These are phyloP conservation scores for Telmatochromis brachygnathus DNA, from an alignment of 2,113 vertebrate genomes.

Conservation along the genomic window DNA sequence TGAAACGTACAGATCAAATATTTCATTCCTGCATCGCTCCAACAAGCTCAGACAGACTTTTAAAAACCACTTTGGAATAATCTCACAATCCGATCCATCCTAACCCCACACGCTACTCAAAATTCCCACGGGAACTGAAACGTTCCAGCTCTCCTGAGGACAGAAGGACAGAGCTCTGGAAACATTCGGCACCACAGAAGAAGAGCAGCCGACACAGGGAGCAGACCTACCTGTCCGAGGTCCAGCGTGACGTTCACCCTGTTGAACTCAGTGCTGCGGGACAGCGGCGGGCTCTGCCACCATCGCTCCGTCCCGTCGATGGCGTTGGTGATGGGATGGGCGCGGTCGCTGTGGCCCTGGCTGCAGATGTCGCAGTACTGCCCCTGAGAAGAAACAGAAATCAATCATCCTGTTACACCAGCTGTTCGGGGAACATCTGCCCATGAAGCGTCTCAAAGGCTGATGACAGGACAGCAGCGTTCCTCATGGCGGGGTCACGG, in stretches of 20 bases:
- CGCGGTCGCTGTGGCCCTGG: conserved; percentile 78
- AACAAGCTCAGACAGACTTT: background rate
- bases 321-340: conserved; percentile 89
- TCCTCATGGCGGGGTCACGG: background rate
- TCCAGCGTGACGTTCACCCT: conserved; percentile 94
- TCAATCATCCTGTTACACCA: background rate
- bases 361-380: conserved; percentile 96
- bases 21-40: background rate
- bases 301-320: conserved; percentile 95
- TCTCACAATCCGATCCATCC: background rate
- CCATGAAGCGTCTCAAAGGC: background rate
- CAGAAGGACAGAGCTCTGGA: background rate
- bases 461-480: background rate
- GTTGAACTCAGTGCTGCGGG: conserved; percentile 86
- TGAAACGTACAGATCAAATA: background rate
- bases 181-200: background rate
- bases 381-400: conserved; percentile 68
- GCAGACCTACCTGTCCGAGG: conserved; percentile 85
- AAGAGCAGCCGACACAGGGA: background rate
- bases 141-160: background rate
- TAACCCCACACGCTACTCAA: background rate
- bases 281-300: conserved; percentile 98
- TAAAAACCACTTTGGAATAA: too few species aligned
- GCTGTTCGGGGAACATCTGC: background rate
- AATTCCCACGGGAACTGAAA: background rate